These are phyloP conservation scores for Okapia johnstoni DNA, from an alignment of 2,113 vertebrate genomes.

Conservation along the genomic window DNA sequence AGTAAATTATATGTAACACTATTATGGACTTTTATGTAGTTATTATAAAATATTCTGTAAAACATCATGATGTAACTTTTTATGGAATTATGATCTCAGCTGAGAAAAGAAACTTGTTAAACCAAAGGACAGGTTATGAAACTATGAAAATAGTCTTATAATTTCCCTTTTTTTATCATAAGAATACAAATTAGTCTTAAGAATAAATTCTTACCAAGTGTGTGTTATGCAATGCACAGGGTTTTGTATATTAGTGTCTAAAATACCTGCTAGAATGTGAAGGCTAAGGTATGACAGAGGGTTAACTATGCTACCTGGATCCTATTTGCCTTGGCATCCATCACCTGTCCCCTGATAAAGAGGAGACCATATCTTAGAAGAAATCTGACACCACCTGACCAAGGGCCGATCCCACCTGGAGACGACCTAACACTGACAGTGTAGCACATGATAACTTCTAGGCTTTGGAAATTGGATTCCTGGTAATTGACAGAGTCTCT, in stretches of 20 bases:
- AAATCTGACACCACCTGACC: not conserved
- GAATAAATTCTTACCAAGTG: not conserved
- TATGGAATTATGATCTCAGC: not conserved
- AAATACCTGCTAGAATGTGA: not conserved
- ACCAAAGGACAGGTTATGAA: not conserved
- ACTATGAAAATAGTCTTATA: not conserved
- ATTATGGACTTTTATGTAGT: not conserved
- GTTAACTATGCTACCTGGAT: not conserved
- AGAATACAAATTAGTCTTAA: not conserved
- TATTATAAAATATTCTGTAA: not conserved
- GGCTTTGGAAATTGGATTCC: not conserved
- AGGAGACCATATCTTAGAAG: not conserved
- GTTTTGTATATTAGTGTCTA: not conserved
- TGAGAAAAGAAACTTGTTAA: not conserved
- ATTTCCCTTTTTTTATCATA: not conserved
- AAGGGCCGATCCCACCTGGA: not conserved
- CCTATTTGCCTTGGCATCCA: not conserved
- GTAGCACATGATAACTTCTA: not conserved
- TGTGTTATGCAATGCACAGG: not conserved
- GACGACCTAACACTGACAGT: not conserved
- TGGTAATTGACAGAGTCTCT: not conserved
- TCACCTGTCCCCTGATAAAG: not conserved
- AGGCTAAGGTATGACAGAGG: not conserved
- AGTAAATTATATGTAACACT: not conserved
- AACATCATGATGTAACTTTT: not conserved